Evolutionary conservation across 2,113 vertebrate genomes (phyloP).

Genomic region (Climacteris rufus): DNA sequence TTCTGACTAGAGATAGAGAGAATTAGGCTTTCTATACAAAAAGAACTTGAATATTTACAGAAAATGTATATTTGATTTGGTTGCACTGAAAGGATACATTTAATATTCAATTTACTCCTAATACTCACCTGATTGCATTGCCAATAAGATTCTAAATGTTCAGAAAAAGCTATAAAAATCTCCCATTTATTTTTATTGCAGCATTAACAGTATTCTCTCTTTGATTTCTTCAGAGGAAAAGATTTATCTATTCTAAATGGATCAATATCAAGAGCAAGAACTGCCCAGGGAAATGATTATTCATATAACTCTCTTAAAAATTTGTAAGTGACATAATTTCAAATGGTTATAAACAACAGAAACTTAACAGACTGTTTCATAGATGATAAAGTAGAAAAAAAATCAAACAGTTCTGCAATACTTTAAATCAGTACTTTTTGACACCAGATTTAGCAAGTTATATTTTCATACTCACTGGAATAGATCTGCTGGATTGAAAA

Average conservation of each 20-base stretch:
- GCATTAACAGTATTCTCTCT: background rate
- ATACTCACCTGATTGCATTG: background rate
- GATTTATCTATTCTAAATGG: background rate
- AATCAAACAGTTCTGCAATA: background rate
- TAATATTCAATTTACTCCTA: background rate
- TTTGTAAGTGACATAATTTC: background rate
- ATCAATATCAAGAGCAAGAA: background rate
- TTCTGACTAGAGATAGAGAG: background rate
- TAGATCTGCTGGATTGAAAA: conserved; percentile 11
- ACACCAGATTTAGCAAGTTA: background rate
- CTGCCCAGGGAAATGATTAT: background rate
- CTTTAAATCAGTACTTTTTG: background rate
- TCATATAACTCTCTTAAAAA: background rate
- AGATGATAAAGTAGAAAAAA: background rate
- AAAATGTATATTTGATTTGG: background rate
- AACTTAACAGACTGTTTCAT: background rate
- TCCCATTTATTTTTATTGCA: background rate
- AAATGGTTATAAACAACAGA: background rate
- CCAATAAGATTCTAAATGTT: background rate
- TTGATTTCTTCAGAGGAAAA: background rate
- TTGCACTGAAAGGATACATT: background rate
- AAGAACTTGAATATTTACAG: background rate
- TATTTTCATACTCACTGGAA: background rate
- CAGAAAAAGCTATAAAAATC: background rate
- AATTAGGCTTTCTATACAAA: background rate